A percentile compares a stretch with the other conserved stretches of the same genome.
These are phyloP conservation scores for Siphlonurus alternatus DNA, from an alignment of 2,888 invertebrate species.

Conservation along the genomic window DNA sequence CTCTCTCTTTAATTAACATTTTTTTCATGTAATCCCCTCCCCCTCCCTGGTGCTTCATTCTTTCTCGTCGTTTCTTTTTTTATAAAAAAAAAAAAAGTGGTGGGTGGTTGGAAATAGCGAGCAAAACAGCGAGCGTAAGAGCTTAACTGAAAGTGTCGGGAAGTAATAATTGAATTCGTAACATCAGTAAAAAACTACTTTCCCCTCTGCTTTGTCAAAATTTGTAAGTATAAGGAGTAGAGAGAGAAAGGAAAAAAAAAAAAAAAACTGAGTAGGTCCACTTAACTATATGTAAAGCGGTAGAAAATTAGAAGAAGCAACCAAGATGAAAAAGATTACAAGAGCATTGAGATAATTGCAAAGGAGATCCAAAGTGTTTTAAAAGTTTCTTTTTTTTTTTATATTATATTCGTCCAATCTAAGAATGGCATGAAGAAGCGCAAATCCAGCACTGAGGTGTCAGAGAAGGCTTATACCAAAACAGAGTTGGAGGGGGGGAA, in stretches of 20 bases:
- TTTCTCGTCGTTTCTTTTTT: neutral
- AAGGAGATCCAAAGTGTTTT: no score
- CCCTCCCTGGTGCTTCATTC: neutral
- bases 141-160: neutral
- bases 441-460: neutral
- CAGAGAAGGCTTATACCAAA: neutral
- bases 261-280: neutral
- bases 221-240: no score
- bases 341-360: neutral
- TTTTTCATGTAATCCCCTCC: conserved; percentile 1
- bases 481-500: neutral
- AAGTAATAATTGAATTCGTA: conserved; percentile 1
- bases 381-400: no score
- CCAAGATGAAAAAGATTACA: neutral
- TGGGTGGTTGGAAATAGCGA: neutral
- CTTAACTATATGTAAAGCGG: neutral
- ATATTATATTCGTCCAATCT: no score
- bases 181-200: neutral
- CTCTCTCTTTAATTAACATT: conserved; percentile 3
- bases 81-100: neutral
- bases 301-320: neutral
- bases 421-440: no score
- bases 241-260: neutral
- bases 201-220: neutral
- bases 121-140: neutral